A percentile compares a stretch with the other conserved stretches of the same genome.
These are phyloP conservation scores for Myopa tessellatipennis DNA, from an alignment of 2,888 invertebrate species.

Conservation along the genomic window DNA sequence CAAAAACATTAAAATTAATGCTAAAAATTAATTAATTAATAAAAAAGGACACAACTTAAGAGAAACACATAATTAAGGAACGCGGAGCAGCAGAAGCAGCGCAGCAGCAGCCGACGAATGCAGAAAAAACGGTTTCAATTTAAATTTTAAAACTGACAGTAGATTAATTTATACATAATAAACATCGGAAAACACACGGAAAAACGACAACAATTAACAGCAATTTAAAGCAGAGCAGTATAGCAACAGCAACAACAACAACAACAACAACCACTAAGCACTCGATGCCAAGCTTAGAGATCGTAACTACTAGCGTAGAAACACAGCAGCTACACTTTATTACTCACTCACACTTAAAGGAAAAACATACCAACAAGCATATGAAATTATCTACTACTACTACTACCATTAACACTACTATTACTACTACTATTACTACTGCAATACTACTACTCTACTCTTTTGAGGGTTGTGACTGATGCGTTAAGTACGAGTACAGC, in stretches of 20 bases:
- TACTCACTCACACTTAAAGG: neutral
- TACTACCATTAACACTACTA: constrained; percentile 11
- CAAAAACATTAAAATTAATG: neutral
- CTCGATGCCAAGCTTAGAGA: constrained; percentile 1
- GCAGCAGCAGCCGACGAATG: constrained; percentile 15
- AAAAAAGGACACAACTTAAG: constrained; percentile 37
- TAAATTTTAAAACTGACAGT: constrained; percentile 37
- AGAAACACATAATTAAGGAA: neutral
- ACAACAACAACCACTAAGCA: constrained; percentile 9
- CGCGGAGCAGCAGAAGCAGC: constrained; percentile 41
- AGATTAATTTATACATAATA: neutral
- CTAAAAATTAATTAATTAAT: neutral
- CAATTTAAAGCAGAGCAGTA: constrained; percentile 1
- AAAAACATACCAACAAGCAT: neutral
- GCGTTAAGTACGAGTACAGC: constrained; percentile 12
- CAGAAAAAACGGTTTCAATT: constrained; percentile 60
- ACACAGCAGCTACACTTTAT: constrained; percentile 1
- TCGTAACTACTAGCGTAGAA: neutral
- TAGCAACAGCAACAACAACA: neutral
- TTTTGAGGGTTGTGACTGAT: constrained; percentile 37
- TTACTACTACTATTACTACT: constrained; percentile 6
- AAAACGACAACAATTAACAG: neutral
- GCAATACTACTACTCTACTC: constrained; percentile 17
- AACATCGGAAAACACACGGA: neutral
- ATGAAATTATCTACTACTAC: constrained; percentile 25